Evolutionary conservation across 2,797 vertebrate genomes (phyloP), one percentile per base, ranked within the genome.

Genomic region (Peromyscus nudipes): DNA sequence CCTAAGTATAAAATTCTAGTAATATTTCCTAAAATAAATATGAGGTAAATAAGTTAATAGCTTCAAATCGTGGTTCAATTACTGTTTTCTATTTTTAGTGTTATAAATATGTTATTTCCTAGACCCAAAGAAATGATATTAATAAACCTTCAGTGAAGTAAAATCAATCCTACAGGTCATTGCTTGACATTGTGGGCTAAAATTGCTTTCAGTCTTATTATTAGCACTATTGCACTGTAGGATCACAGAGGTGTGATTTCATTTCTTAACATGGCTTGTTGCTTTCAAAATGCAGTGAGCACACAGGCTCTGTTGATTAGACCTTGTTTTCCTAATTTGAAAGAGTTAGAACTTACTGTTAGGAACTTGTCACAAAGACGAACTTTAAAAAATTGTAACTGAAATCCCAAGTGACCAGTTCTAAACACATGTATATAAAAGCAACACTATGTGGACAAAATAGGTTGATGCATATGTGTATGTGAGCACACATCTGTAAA

Each of bases 181-280:
- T 96, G 95, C 90, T 84, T 98, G 94, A 97, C 97, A 25, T 94
- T 97, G 95, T 80, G 89, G 97, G 89, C 97, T 98, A 98, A 97
- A 98, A 98, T 98, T 97, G 89, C 93, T 98, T 98, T 97, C 93
- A 97, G 97, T 98, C 92, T 98, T 97, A 98, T 98, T 98, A 98
- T 98, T 91, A 96, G 96, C 71, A 93, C 89, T 87, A 86, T 93
- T 96, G 57, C 60, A 94, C n/a, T 82, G 96, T 94, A 97, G 95
- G 64, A 31, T 79, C 92, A 97, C 86, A 97, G 96, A 98, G 97
- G 73, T 31, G 95, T 92, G 7, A 96, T 98, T 97, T 95, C 90
- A 84, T 75, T 97, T 97, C 97, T 97, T 96, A 93, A 95, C 94
- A 98, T 96, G 29, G 89, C 88, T 95, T 98, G 93, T 96, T 97